Evolutionary conservation across 2,113 vertebrate species (phyloP).

Genomic region (Typhlomys cinereus): DNA sequence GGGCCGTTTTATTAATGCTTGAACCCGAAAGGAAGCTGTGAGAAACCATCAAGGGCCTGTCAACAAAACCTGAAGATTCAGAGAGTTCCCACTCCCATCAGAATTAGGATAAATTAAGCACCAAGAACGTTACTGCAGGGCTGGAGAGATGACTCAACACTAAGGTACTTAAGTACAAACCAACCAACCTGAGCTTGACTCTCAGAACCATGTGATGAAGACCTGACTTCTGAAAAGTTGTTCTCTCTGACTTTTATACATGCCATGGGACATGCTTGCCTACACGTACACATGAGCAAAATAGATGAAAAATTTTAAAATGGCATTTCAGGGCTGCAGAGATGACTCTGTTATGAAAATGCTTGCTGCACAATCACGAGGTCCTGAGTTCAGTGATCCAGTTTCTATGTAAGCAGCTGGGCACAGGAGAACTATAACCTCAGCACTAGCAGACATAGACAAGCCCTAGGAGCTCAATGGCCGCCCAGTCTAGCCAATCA

Average conservation of each 20-base stretch:
- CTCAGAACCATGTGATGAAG: too few relatives aligned
- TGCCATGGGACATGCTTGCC: too few relatives aligned
- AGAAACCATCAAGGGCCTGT: background rate
- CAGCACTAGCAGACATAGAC: background rate
- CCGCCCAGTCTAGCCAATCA: background rate
- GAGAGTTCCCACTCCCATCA: background rate
- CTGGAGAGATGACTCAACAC: background rate
- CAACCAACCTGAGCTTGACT: too few relatives aligned
- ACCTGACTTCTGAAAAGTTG: too few relatives aligned
- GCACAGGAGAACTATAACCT: too few relatives aligned
- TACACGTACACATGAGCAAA: too few relatives aligned
- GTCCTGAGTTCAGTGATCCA: background rate
- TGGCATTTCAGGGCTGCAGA: accelerated
- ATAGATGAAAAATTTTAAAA: too few relatives aligned
- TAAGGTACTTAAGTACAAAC: too few relatives aligned
- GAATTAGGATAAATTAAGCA: constrained; percentile 20
- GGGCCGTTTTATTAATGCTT: background rate
- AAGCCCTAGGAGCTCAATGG: too few relatives aligned
- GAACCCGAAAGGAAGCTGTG: background rate
- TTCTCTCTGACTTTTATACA: too few relatives aligned
- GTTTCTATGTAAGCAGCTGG: background rate
- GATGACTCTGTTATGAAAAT: background rate
- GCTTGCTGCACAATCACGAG: background rate
- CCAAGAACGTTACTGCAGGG: background rate
- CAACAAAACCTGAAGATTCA: background rate